Base-by-base conservation (phyloP, 2,888 invertebrate species). In the Helobdella robusta region DNA sequence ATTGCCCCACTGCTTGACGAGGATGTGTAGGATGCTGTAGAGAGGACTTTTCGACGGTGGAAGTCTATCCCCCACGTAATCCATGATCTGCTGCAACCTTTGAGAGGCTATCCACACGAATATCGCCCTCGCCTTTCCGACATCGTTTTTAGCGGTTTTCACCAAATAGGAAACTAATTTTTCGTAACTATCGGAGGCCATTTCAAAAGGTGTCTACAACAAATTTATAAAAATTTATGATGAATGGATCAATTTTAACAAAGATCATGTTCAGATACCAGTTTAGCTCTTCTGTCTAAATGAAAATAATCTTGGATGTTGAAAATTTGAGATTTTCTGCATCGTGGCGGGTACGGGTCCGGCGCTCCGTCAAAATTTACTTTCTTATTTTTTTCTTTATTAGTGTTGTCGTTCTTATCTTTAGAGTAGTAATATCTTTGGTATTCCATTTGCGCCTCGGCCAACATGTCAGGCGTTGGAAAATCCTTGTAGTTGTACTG, bases 81-180 rank as follows among this genome's bases (percentile, higher is more conserved):
- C 68, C 1, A 67, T 68, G 2, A 70, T 68, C n/a, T 67, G 66
- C 48, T 72, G 68, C 71, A 70, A 67, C 25, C 72, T 72, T 59
- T 73, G 73, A 58, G 71, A 68, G 6, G 73, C 71, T 25, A 73
- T 73, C 74, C 74, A 74, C 52, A 72, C 66, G 60, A 72, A 74
- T 61, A 74, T 72, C 59, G 72, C 71, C 25, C 74, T 66, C 20
- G 73, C 66, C 44, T 72, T 71, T 48, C 71, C 72, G 44, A 74
- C 48, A 40, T 73, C 71, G 59, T 68, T 70, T 28, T 66, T 68
- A 2, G 72, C 70, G 3, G 68, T 69, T 23, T 67, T 63, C 25
- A 65, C 69, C 0, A 74, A 68, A 50, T 73, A 69, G 20, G 59
- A 25, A 25, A 48, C 66, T 36, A 72, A 62, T 11, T 46, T 20